Evolutionary conservation across 2,113 vertebrate species (phyloP).

Genomic region (Nipponia nippon): DNA sequence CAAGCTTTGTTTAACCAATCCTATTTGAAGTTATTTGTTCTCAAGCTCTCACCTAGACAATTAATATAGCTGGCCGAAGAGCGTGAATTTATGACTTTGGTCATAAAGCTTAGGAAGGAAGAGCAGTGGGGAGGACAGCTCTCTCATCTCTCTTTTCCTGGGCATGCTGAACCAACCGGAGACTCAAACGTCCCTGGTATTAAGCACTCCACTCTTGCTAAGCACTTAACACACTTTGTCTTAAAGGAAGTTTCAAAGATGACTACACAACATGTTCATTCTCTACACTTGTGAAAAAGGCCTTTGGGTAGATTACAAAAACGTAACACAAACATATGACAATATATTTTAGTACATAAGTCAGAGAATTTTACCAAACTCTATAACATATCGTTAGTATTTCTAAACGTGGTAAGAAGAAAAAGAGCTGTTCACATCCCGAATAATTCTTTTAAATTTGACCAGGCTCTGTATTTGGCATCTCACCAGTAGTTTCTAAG

Average conservation of each 20-base stretch:
- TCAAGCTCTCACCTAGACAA: background rate
- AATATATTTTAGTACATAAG: background rate
- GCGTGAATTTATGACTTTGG: background rate
- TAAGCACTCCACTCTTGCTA: background rate
- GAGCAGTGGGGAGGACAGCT: background rate
- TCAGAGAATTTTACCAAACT: background rate
- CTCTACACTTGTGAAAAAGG: background rate
- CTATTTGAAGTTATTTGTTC: background rate
- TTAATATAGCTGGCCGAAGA: background rate
- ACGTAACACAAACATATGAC: background rate
- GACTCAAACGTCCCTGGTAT: background rate
- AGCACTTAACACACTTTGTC: background rate
- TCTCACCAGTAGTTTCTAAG: background rate
- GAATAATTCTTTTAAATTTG: background rate
- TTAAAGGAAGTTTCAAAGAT: background rate
- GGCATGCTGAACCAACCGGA: background rate
- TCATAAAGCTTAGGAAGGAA: background rate
- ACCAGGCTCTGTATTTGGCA: background rate
- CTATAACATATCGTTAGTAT: background rate
- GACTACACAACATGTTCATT: background rate
- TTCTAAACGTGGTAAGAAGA: background rate
- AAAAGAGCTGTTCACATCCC: background rate
- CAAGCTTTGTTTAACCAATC: background rate
- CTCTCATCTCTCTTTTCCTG: background rate
- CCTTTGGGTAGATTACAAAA: background rate